Percentiles rank a stretch among this genome's conserved stretches.
Evolutionary conservation across 2,113 vertebrate species (phyloP).

Genomic region (Genyomyrus donnyi): DNA sequence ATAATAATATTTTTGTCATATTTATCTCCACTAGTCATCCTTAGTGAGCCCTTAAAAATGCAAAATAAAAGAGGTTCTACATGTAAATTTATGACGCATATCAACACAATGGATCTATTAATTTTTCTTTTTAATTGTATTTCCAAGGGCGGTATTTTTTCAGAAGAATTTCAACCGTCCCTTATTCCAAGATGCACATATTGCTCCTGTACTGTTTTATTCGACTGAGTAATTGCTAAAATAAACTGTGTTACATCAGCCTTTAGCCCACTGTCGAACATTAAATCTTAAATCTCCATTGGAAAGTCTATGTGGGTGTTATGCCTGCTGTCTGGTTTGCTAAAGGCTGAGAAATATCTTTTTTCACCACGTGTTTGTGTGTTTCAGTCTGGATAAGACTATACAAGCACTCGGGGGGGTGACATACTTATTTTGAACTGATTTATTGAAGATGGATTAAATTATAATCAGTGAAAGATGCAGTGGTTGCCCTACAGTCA

Average conservation of each 20-base stretch:
- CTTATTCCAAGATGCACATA: neutral
- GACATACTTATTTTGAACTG: neutral
- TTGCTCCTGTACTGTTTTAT: neutral
- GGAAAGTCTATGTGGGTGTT: neutral
- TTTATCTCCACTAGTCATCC: neutral
- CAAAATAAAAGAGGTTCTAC: neutral
- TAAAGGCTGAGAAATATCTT: neutral
- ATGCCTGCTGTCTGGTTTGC: neutral
- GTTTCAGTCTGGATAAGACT: neutral
- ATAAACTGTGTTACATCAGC: neutral
- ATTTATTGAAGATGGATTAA: neutral
- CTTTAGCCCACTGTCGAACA: neutral
- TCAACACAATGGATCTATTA: neutral
- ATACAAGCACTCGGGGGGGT: neutral
- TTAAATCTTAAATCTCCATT: neutral
- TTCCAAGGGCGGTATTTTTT: neutral
- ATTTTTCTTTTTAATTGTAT: neutral
- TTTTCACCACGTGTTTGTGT: neutral
- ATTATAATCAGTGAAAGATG: neutral
- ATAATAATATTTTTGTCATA: neutral
- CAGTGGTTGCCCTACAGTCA: neutral
- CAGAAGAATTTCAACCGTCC: neutral
- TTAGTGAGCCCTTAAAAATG: neutral
- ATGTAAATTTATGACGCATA: neutral
- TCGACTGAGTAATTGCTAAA: neutral